phyloP scores from a whole-genome alignment of 1,140 invertebrate species.

The Ylistrum balloti region DNA sequence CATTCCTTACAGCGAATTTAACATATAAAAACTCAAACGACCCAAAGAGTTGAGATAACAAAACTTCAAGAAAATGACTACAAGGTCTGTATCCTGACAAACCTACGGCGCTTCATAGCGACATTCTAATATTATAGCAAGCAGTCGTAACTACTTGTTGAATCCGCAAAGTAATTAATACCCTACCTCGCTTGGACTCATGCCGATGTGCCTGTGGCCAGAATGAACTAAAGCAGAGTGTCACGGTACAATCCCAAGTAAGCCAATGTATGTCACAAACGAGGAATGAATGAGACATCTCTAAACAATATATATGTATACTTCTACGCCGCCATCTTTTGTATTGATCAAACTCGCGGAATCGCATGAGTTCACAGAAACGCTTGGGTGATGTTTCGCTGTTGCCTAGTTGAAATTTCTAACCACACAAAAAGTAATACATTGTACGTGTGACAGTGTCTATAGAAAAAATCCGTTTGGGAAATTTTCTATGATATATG shows the following conservation, averaged over 20 bases:
- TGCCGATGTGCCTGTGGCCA: background rate
- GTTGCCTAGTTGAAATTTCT: conserved; percentile 14
- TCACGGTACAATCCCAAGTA: conserved; percentile 14
- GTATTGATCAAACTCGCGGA: background rate
- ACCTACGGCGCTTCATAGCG: background rate
- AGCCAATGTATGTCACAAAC: conserved; percentile 9
- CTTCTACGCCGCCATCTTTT: background rate
- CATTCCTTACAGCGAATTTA: background rate
- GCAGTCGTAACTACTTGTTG: background rate
- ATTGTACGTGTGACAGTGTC: background rate
- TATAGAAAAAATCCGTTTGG: background rate
- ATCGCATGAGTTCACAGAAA: conserved; percentile 19
- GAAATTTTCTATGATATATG: background rate
- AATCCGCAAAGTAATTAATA: background rate
- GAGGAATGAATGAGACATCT: conserved; percentile 1
- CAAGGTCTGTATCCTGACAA: background rate
- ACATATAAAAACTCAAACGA: background rate
- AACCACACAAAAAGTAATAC: background rate
- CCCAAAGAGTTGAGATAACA: background rate
- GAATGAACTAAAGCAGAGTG: background rate
- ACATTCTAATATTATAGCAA: background rate
- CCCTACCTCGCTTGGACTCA: background rate
- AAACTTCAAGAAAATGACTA: background rate
- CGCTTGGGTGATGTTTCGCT: conserved; percentile 26
- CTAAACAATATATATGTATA: conserved; percentile 9